A percentile compares a stretch with the other conserved stretches of the same genome.
Conservation (phyloP, 2,888 invertebrate genomes). For the Dasypogon diadema region DNA sequence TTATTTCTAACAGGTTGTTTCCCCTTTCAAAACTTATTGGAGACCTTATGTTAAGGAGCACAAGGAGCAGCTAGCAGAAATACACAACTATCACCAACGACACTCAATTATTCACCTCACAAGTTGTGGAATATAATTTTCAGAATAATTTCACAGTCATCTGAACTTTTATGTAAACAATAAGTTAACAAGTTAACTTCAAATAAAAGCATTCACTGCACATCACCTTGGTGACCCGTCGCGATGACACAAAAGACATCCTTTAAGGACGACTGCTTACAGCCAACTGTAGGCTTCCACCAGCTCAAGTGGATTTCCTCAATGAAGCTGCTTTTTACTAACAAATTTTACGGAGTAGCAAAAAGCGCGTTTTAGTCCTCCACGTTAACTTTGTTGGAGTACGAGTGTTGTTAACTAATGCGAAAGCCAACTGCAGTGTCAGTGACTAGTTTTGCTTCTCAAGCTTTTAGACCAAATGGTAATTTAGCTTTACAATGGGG, state of each 20-base stretch:
- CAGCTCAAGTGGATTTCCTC: conserved; percentile 46
- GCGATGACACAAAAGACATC: conserved; percentile 23
- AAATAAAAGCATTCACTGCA: neutral
- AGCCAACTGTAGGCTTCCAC: conserved; percentile 47
- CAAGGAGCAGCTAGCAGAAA: neutral
- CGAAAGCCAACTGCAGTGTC: neutral
- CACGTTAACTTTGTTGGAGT: neutral
- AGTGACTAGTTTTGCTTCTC: neutral
- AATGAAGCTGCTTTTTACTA: conserved; percentile 49
- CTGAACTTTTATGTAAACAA: neutral
- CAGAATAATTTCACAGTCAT: conserved; percentile 9
- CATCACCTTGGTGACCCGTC: neutral
- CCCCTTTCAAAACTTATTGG: neutral
- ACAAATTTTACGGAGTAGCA: neutral
- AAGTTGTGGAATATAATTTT: neutral
- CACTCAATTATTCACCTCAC: neutral
- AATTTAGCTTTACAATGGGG: neutral
- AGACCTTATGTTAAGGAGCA: neutral
- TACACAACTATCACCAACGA: neutral
- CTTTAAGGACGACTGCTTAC: conserved; percentile 43
- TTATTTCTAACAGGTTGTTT: neutral
- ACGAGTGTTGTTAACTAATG: neutral
- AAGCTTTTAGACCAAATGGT: conserved; percentile 23
- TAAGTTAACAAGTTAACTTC: conserved; percentile 15
- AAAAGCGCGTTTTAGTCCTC: conserved; percentile 27